A percentile compares a stretch with the other conserved stretches of the same genome.
Conservation (phyloP, 2,888 invertebrate genomes). For the Chrysodeixis includens region DNA sequence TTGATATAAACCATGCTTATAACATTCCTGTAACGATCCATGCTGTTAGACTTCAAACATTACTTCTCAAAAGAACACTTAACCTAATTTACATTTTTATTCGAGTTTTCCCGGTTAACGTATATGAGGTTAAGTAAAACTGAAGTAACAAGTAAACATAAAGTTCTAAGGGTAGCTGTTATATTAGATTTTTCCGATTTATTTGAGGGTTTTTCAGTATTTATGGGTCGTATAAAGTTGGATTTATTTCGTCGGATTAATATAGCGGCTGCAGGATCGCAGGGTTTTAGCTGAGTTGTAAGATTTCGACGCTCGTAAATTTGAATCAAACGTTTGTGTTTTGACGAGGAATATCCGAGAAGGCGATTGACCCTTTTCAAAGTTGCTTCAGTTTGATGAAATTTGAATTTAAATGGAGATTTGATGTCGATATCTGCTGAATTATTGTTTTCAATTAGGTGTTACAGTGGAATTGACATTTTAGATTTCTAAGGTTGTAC, state of each 20-base stretch:
- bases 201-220: slow-evolving; percentile 54
- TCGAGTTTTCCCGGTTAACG: slow-evolving; percentile 55
- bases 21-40: slow-evolving; percentile 53
- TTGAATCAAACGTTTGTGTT: slow-evolving; percentile 68
- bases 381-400: slow-evolving; percentile 53
- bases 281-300: slow-evolving; percentile 55
- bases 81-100: slow-evolving; percentile 73
- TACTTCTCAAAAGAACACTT: slow-evolving; percentile 62
- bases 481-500: neutral
- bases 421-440: slow-evolving; percentile 35
- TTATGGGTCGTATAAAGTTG: slow-evolving; percentile 64
- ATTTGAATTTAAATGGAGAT: slow-evolving; percentile 45
- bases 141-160: slow-evolving; percentile 60
- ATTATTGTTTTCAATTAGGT: slow-evolving; percentile 11
- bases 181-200: slow-evolving; percentile 57
- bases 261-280: slow-evolving; percentile 53
- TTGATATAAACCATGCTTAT: slow-evolving; percentile 60
- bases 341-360: slow-evolving; percentile 61
- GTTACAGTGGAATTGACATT: neutral
- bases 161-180: slow-evolving; percentile 56
- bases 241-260: slow-evolving; percentile 64
- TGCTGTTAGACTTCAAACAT: slow-evolving; percentile 55
- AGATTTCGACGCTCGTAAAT: slow-evolving; percentile 70
- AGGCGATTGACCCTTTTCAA: slow-evolving; percentile 71
- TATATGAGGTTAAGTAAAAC: slow-evolving; percentile 50